These are phyloP conservation scores for Monomorium pharaonis DNA, from an alignment of 1,140 invertebrate genomes.

Conservation along the genomic window DNA sequence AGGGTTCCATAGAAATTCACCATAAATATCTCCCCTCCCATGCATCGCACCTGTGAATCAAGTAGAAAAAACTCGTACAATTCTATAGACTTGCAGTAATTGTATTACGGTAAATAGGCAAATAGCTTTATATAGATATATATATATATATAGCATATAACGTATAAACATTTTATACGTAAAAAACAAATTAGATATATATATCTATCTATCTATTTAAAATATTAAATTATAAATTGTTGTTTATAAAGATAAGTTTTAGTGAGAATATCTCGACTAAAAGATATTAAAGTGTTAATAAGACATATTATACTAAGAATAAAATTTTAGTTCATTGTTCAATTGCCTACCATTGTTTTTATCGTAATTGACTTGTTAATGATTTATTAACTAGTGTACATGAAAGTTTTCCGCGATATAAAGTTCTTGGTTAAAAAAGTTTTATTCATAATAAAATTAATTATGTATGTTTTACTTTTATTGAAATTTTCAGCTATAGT, in stretches of 20 bases:
- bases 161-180: background rate
- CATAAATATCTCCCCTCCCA: slow-evolving; percentile 7
- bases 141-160: no score
- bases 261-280: background rate
- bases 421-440: no score
- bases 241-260: background rate
- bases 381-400: background rate
- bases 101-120: no score
- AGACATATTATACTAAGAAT: background rate
- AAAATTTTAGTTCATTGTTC: background rate
- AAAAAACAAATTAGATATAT: background rate
- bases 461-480: no score
- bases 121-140: no score
- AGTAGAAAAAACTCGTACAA: background rate
- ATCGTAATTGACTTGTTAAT: background rate
- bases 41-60: slow-evolving; percentile 42
- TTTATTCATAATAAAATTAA: no score
- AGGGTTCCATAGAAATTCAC: slow-evolving; percentile 67
- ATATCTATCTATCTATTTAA: no score
- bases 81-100: background rate
- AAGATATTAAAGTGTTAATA: background rate
- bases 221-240: background rate
- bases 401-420: no score
- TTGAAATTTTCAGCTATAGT: background rate
- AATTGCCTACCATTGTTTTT: background rate